phyloP scores from a whole-genome alignment of 2,113 vertebrate species.

The Gobio gobio region DNA sequence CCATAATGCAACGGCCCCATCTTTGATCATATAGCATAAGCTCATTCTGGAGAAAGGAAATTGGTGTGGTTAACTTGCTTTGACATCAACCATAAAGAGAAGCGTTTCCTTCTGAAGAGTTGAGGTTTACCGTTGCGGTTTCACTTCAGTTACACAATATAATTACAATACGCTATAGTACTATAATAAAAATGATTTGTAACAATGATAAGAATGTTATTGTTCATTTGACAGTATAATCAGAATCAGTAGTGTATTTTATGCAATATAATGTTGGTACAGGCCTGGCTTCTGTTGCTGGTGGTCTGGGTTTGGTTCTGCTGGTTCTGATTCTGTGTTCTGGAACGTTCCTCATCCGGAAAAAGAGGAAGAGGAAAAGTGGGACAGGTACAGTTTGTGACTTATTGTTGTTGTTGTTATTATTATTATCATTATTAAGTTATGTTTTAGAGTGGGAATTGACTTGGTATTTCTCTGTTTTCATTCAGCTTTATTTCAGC shows the following conservation, averaged over 20 bases:
- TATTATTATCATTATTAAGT: background rate
- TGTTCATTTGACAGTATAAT: background rate
- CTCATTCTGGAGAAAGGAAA: too few relatives aligned
- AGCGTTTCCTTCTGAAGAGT: background rate
- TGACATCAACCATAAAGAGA: too few relatives aligned
- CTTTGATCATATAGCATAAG: too few relatives aligned
- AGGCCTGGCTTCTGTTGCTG: background rate
- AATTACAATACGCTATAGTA: background rate
- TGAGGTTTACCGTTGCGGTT: background rate
- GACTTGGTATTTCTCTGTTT: background rate
- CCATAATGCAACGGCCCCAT: background rate
- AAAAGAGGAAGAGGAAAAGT: background rate
- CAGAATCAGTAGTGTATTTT: background rate
- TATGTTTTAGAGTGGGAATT: background rate
- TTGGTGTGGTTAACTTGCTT: background rate
- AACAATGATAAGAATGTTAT: too few relatives aligned
- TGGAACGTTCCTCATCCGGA: background rate
- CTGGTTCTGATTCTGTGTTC: conserved; percentile 14
- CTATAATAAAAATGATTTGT: too few relatives aligned
- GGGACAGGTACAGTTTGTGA: conserved; percentile 20
- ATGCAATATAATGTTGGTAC: background rate
- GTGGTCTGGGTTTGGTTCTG: conserved; percentile 25
- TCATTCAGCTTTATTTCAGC: background rate
- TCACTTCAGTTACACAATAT: background rate
- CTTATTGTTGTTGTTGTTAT: background rate